Conservation (phyloP, 2,888 invertebrate species). For the Chouioia cunea region DNA sequence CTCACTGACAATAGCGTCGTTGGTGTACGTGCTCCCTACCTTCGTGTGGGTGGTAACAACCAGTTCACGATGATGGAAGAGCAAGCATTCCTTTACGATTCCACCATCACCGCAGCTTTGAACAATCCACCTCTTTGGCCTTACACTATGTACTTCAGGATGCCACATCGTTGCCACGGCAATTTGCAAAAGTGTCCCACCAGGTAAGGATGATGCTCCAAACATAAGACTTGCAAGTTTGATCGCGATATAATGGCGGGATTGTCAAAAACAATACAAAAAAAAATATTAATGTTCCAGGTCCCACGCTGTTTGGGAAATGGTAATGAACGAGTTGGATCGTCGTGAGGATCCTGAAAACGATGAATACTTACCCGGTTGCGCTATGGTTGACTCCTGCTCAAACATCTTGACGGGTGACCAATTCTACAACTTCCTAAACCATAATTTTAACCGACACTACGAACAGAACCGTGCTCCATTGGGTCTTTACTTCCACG, state of each 20-base stretch:
- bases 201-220: slow-evolving; percentile 68
- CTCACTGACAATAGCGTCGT: slow-evolving; percentile 92
- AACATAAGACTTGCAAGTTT: background rate
- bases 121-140: slow-evolving; percentile 96
- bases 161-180: slow-evolving; percentile 95
- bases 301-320: slow-evolving; percentile 95
- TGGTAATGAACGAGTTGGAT: slow-evolving; percentile 95
- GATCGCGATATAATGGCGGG: background rate
- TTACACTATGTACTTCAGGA: slow-evolving; percentile 97
- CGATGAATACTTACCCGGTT: slow-evolving; percentile 90
- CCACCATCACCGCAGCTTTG: slow-evolving; percentile 92
- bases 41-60: slow-evolving; percentile 93
- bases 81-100: slow-evolving; percentile 94
- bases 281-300: slow-evolving; percentile 48
- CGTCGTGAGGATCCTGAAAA: slow-evolving; percentile 90
- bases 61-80: slow-evolving; percentile 99
- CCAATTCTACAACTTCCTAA: slow-evolving; percentile 94
- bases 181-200: slow-evolving; percentile 93
- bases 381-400: slow-evolving; percentile 96
- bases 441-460: slow-evolving; percentile 93
- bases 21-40: slow-evolving; percentile 90
- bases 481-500: slow-evolving; percentile 91
- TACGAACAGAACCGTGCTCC: slow-evolving; percentile 92
- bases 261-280: background rate
- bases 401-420: slow-evolving; percentile 92